Percentiles rank a stretch among this genome's conserved stretches.
Evolutionary conservation across 2,888 invertebrate species (phyloP).

Genomic region (Antitype chi): DNA sequence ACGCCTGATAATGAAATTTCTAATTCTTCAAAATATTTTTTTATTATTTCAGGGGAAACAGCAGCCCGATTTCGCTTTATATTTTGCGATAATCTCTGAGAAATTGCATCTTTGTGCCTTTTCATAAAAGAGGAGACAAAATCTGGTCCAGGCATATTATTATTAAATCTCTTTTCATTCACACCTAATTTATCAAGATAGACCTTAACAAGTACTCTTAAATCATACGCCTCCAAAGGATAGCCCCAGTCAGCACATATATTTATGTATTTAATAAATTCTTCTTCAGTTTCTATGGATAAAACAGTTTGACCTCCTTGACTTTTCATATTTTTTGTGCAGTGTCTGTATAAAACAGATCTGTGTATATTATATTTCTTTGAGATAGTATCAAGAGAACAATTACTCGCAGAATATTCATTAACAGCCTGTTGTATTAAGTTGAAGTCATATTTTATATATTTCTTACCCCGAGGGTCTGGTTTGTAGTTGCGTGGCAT

Average conservation of each 20-base stretch:
- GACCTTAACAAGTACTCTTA: constrained; percentile 41
- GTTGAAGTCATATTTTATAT: constrained; percentile 49
- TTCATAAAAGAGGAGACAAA: constrained; percentile 39
- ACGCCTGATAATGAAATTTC: constrained; percentile 38
- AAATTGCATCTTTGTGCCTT: constrained; percentile 38
- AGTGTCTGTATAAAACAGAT: constrained; percentile 53
- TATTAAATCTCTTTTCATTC: constrained; percentile 39
- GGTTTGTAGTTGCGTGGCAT: constrained; percentile 50
- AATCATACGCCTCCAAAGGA: constrained; percentile 43
- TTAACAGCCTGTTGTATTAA: constrained; percentile 46
- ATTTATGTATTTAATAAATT: constrained; percentile 47
- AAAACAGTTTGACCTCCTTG: constrained; percentile 48
- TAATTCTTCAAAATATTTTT: constrained; percentile 45
- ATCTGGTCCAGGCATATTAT: constrained; percentile 45
- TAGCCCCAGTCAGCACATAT: constrained; percentile 46
- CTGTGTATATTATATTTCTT: constrained; percentile 48
- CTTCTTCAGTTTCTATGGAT: constrained; percentile 37
- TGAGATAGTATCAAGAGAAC: constrained; percentile 48
- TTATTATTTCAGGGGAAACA: constrained; percentile 36
- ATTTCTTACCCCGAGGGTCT: constrained; percentile 52
- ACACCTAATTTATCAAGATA: constrained; percentile 49
- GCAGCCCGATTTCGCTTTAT: constrained; percentile 45
- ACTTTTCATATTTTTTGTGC: constrained; percentile 45
- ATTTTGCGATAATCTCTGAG: constrained; percentile 38
- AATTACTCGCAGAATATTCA: constrained; percentile 41